Evolutionary conservation across 2,888 invertebrate genomes (phyloP).

Genomic region (Hofmannophila pseudospretella): DNA sequence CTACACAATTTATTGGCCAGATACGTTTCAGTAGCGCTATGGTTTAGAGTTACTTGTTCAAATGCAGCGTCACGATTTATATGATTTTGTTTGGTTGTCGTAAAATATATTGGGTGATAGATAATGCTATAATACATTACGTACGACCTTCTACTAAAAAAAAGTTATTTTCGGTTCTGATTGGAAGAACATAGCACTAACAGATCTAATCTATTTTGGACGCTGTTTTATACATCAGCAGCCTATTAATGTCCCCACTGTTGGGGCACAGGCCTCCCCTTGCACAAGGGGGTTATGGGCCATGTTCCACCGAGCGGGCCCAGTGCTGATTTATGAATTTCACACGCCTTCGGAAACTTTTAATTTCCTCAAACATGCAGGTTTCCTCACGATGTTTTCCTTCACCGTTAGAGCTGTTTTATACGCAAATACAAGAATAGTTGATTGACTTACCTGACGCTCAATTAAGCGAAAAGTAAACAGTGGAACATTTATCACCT

Average conservation of each 20-base stretch:
- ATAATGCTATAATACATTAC: constrained; percentile 20
- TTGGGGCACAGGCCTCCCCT: no score
- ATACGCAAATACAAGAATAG: neutral
- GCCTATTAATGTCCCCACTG: no score
- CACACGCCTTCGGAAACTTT: no score
- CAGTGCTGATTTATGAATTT: no score
- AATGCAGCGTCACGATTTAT: constrained; percentile 35
- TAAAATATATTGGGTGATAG: constrained; percentile 26
- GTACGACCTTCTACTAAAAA: neutral
- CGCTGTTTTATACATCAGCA: no score
- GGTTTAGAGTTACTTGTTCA: constrained; percentile 53
- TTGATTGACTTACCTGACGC: constrained; percentile 22
- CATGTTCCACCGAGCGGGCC: no score
- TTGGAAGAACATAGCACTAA: no score
- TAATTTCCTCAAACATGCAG: no score
- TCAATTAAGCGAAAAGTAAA: constrained; percentile 27
- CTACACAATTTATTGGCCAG: constrained; percentile 65
- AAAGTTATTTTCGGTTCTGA: neutral
- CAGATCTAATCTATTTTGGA: no score
- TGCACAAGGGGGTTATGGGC: no score
- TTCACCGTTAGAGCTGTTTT: no score
- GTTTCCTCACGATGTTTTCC: no score
- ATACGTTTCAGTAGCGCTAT: constrained; percentile 64
- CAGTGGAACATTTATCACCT: constrained; percentile 46
- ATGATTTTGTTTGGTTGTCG: constrained; percentile 41